Evolutionary conservation across 2,888 invertebrate genomes (phyloP).

Genomic region (Cataglyphis cursor): DNA sequence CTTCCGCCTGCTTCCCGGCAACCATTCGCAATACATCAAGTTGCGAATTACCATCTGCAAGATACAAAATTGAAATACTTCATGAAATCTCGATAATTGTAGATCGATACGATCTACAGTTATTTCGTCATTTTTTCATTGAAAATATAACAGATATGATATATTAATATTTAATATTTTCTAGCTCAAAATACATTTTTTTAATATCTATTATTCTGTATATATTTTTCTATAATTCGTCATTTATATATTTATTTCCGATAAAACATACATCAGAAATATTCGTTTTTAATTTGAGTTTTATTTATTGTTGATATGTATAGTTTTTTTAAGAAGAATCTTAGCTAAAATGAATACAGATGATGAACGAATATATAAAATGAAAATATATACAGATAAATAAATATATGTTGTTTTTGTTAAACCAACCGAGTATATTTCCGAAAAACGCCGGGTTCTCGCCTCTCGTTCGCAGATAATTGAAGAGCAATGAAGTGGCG

Average conservation of each 20-base stretch:
- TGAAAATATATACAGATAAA: not conserved
- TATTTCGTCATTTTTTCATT: not conserved
- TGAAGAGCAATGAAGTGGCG: slow-evolving; percentile 77
- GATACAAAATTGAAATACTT: not conserved
- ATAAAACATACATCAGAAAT: not conserved
- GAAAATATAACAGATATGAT: not conserved
- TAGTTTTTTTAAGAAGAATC: not conserved
- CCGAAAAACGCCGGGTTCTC: slow-evolving; percentile 83
- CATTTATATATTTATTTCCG: not conserved
- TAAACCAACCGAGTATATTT: slow-evolving; percentile 78
- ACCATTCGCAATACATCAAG: slow-evolving; percentile 82
- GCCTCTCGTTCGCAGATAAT: slow-evolving; percentile 77
- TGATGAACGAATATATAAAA: not conserved
- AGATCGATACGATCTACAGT: not conserved
- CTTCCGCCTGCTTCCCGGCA: slow-evolving; percentile 80
- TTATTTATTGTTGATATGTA: not conserved
- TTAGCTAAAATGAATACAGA: not conserved
- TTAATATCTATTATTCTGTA: not conserved
- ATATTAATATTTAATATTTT: not conserved
- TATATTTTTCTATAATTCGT: not conserved
- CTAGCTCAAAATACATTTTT: not conserved
- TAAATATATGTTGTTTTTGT: not conserved
- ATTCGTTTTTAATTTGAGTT: not conserved
- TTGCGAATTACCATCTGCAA: slow-evolving; percentile 80
- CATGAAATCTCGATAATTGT: not conserved